Percentiles rank a stretch among this genome's conserved stretches.
Conservation (phyloP, 1,140 invertebrate genomes). For the Drosophila oshimai region DNA sequence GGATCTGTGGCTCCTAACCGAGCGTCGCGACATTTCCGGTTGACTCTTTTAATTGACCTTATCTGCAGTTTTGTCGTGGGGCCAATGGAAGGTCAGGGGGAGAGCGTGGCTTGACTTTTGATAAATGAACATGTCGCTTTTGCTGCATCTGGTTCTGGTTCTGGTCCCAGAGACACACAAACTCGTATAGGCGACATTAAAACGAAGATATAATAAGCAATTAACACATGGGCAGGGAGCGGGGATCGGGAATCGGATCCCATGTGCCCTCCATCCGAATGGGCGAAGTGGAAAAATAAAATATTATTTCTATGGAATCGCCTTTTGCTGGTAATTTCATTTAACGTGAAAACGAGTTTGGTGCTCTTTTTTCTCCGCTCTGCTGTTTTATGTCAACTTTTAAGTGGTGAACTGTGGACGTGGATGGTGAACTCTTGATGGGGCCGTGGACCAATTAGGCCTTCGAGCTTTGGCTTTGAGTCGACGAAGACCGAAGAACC, state of each 20-base stretch:
- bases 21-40: conserved; percentile 81
- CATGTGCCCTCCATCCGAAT: conserved; percentile 21
- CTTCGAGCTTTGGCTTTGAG: conserved; percentile 18
- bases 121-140: conserved; percentile 74
- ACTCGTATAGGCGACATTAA: conserved; percentile 66
- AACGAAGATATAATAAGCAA: conserved; percentile 80
- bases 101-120: conserved; percentile 77
- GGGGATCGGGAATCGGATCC: conserved; percentile 27
- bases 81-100: conserved; percentile 6
- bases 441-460: conserved; percentile 54
- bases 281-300: conserved; percentile 34
- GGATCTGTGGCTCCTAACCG: conserved; percentile 23
- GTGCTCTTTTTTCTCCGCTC: conserved; percentile 30
- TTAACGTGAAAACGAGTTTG: conserved; percentile 73
- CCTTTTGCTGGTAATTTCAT: conserved; percentile 72
- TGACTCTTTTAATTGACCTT: conserved; percentile 82
- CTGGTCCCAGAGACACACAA: conserved; percentile 42
- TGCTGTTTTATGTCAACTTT: conserved; percentile 52
- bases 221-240: conserved; percentile 61
- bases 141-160: conserved; percentile 39
- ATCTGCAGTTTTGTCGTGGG: conserved; percentile 57
- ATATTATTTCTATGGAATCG: conserved; percentile 70
- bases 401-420: conserved; percentile 30
- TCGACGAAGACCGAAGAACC: neutral
- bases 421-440: conserved; percentile 38